Evolutionary conservation across 1,140 invertebrate species (phyloP).

Genomic region (Neodiprion lecontei): DNA sequence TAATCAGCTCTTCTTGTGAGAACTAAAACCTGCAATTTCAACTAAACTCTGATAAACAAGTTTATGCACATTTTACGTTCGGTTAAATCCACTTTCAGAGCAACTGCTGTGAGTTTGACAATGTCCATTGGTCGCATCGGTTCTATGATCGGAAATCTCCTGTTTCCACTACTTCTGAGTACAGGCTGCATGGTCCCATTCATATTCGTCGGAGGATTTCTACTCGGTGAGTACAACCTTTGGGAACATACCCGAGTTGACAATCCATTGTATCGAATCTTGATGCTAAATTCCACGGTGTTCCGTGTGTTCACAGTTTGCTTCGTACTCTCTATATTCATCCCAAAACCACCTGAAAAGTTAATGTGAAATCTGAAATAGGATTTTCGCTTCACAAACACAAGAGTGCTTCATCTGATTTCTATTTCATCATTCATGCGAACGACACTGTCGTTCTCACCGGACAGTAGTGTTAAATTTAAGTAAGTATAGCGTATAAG

Average conservation of each 20-base stretch:
- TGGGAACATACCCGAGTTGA: not conserved
- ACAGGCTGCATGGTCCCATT: slow-evolving; percentile 53
- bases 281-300: not conserved
- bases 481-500: not conserved
- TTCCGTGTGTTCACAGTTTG: not conserved
- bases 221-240: not conserved
- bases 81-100: slow-evolving; percentile 42
- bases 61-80: no score
- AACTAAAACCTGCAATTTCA: no score
- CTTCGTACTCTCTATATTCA: no score
- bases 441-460: not conserved
- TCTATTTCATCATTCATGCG: not conserved
- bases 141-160: slow-evolving; percentile 53
- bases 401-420: no score
- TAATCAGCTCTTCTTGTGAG: no score
- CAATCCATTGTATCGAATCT: not conserved
- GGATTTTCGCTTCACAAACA: not conserved
- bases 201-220: slow-evolving; percentile 43
- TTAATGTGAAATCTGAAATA: not conserved
- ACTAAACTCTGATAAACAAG: no score
- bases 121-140: slow-evolving; percentile 58
- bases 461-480: not conserved
- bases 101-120: slow-evolving; percentile 55
- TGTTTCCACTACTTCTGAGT: slow-evolving; percentile 54
- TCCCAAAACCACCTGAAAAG: not conserved